Base-by-base conservation (phyloP, 2,888 invertebrate species). In the Athetis lepigone region DNA sequence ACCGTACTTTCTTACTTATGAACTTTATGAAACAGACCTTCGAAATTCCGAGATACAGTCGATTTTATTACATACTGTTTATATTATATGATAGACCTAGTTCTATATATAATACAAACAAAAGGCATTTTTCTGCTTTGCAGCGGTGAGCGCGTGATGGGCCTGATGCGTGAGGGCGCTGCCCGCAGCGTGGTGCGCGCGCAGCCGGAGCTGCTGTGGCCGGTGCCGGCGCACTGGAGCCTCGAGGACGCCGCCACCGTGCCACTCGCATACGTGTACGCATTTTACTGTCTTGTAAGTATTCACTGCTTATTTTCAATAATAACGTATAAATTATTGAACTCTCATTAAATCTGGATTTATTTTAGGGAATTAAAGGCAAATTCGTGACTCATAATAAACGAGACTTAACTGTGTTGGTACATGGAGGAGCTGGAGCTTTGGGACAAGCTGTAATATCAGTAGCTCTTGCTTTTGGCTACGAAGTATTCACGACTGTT, bases 231-330 rank as follows among this genome's bases (percentile, higher is more conserved):
- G 1, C 83, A 92, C 18, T 97, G 97, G 97, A 94, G 93, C 2
- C 85, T 97, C 27, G 96, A 96, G 82, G 97, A 98, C 64, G 97
- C 97, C 5, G 97, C 97, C 9, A 97, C 97, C 0, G 96, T 97
- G 0, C 98, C 98, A 0, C 96, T 97, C 42, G 97, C 97, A 0
- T 98, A 97, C 79, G 91, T 91, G 16, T 95, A 96, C 0, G 95
- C 95, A 0, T 95, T 86, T 52, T 90, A 90, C 61, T 85, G 86
- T 33, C 76, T 89, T 2, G 72, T 72, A 39, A 68, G 74, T 62
- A 7, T 11, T n/a, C n/a, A 33, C 33, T 33, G 11, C 33, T 13
- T 33, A 8, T n/a, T n/a, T n/a, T n/a, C 33, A 33, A 13, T 11
- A 33, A 13, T 33, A 13, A 2, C 1, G 33, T 3, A 4, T 33